Conservation (phyloP, 1,140 invertebrate species). For the Hydropsyche tenuis region DNA sequence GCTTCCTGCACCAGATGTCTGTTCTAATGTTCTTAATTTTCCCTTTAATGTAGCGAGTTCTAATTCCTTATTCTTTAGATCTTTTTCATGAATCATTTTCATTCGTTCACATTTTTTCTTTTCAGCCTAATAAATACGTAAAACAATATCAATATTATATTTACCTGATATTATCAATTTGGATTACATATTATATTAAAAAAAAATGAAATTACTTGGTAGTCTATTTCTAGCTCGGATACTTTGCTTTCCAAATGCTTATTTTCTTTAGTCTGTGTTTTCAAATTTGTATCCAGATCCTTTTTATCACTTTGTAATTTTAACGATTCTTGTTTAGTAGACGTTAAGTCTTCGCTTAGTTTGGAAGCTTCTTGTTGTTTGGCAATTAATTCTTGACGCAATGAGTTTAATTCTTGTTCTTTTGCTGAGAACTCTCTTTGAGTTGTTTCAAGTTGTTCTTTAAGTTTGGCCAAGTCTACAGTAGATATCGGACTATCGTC, state of each 20-base stretch:
- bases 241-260: slow-evolving; percentile 68
- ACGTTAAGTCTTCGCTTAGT: slow-evolving; percentile 60
- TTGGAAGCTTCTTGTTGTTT: slow-evolving; percentile 61
- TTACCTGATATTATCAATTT: too few relatives aligned
- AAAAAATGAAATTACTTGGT: slow-evolving; percentile 60
- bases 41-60: slow-evolving; percentile 71
- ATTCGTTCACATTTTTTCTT: slow-evolving; percentile 68
- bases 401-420: slow-evolving; percentile 54
- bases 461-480: slow-evolving; percentile 62
- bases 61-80: slow-evolving; percentile 69
- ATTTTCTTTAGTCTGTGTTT: slow-evolving; percentile 62
- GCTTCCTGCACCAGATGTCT: slow-evolving; percentile 64
- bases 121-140: slow-evolving; percentile 66
- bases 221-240: slow-evolving; percentile 68
- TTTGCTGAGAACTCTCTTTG: slow-evolving; percentile 55
- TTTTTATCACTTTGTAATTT: slow-evolving; percentile 69
- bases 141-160: slow-evolving; percentile 36
- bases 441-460: slow-evolving; percentile 60
- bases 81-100: slow-evolving; percentile 67
- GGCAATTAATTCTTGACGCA: slow-evolving; percentile 54
- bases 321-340: slow-evolving; percentile 67
- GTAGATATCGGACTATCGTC: slow-evolving; percentile 61
- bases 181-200: too few relatives aligned
- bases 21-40: slow-evolving; percentile 69
- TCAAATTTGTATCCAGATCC: slow-evolving; percentile 64